Conservation (phyloP, 1,140 invertebrate species). For the Saxidomus purpurata region DNA sequence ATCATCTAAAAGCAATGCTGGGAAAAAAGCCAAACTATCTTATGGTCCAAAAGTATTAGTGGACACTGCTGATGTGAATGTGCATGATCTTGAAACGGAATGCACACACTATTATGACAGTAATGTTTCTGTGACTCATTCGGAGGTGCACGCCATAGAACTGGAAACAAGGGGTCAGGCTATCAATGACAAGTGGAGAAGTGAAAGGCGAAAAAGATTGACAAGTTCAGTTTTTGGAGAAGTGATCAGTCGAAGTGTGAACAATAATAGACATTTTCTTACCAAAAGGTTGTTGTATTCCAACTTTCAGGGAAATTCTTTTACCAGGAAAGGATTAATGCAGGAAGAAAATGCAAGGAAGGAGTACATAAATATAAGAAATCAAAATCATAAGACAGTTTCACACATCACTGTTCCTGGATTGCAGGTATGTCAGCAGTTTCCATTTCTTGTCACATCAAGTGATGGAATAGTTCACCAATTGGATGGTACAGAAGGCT, state of each 20-base stretch:
- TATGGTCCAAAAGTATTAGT: conserved; percentile 14
- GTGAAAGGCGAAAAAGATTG: conserved; percentile 14
- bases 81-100: neutral
- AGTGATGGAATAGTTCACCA: conserved; percentile 8
- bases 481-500: neutral
- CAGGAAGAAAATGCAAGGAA: conserved; percentile 27
- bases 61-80: conserved; percentile 7
- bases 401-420: neutral
- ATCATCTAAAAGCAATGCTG: neutral
- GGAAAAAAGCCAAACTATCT: conserved; percentile 11
- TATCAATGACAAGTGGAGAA: conserved; percentile 12
- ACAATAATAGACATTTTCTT: conserved; percentile 5
- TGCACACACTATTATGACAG: conserved; percentile 11
- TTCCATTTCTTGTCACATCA: neutral
- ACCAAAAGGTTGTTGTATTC: neutral
- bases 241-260: neutral
- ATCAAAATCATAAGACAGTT: neutral
- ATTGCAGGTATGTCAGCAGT: neutral
- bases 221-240: conserved; percentile 50
- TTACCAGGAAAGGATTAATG: neutral
- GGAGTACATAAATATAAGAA: conserved; percentile 14
- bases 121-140: neutral
- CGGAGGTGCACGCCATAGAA: neutral
- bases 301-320: conserved; percentile 29
- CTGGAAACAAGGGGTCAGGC: conserved; percentile 15